phyloP scores from a whole-genome alignment of 1,140 invertebrate species.

The Elysia chlorotica region DNA sequence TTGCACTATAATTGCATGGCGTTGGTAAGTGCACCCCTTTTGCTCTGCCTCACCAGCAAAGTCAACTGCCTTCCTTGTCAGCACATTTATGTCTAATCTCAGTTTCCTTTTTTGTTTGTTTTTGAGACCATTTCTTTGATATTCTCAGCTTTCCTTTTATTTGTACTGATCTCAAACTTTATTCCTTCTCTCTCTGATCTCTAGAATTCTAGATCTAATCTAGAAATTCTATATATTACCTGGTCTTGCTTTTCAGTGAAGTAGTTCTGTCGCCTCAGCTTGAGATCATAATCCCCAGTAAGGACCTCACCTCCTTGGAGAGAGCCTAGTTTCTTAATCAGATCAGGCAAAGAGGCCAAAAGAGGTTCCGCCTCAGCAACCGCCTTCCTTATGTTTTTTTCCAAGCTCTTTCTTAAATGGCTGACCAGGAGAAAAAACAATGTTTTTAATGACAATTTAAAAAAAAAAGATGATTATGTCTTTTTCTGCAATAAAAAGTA shows the following conservation, averaged over 20 bases:
- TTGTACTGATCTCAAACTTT: too few species aligned
- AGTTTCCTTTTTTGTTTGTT: too few species aligned
- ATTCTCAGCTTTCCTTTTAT: too few species aligned
- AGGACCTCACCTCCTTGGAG: slow-evolving; percentile 47
- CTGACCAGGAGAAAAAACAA: background rate
- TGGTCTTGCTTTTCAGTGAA: slow-evolving; percentile 54
- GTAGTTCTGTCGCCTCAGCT: slow-evolving; percentile 54
- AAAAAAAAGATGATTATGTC: background rate
- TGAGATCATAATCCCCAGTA: slow-evolving; percentile 56
- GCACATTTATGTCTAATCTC: too few species aligned
- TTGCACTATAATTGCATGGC: too few species aligned
- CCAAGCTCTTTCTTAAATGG: background rate
- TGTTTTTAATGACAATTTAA: background rate
- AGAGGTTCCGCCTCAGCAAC: slow-evolving; percentile 30
- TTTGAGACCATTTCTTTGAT: too few species aligned
- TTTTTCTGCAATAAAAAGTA: background rate
- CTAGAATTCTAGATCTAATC: too few species aligned
- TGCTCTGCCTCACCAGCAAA: too few species aligned
- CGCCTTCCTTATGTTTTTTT: slow-evolving; percentile 1
- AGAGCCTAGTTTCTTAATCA: slow-evolving; percentile 44
- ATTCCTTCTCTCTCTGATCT: too few species aligned
- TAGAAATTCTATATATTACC: too few species aligned
- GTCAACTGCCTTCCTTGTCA: too few species aligned
- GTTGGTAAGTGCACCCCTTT: too few species aligned
- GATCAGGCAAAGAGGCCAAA: slow-evolving; percentile 36